Conservation (phyloP, 1,140 invertebrate species). For the Gerris buenoi region DNA sequence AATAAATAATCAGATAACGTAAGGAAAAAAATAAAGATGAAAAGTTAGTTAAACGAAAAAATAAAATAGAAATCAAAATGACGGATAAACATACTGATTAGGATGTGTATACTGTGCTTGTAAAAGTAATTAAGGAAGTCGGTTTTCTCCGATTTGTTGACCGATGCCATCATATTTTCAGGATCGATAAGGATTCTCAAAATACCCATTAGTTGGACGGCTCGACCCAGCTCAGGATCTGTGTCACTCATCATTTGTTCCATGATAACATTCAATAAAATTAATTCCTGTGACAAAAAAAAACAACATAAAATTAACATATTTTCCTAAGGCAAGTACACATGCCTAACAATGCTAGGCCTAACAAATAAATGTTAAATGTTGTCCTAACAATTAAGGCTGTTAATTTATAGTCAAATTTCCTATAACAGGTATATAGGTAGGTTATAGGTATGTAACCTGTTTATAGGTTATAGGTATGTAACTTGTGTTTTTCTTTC, state of each 20-base stretch:
- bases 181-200: constrained; percentile 88
- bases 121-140: constrained; percentile 99
- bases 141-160: constrained; percentile 91
- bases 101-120: constrained; percentile 89
- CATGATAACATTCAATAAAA: constrained; percentile 92
- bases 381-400: too few relatives aligned
- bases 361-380: too few relatives aligned
- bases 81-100: constrained; percentile 57
- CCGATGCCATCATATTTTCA: constrained; percentile 90
- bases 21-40: neutral
- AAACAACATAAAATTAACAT: neutral
- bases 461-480: too few relatives aligned
- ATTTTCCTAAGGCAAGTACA: too few relatives aligned
- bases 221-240: constrained; percentile 83
- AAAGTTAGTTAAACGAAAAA: constrained; percentile 4
- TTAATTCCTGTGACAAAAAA: constrained; percentile 53
- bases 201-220: constrained; percentile 88
- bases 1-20: neutral
- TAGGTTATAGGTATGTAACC: too few relatives aligned
- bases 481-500: too few relatives aligned
- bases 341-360: too few relatives aligned
- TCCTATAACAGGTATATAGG: too few relatives aligned
- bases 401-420: too few relatives aligned
- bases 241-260: constrained; percentile 84
- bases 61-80: neutral